A percentile compares a stretch with the other conserved stretches of the same genome.
Conservation (phyloP, 2,797 vertebrate species). For the Sebastes kiyomatsui region DNA sequence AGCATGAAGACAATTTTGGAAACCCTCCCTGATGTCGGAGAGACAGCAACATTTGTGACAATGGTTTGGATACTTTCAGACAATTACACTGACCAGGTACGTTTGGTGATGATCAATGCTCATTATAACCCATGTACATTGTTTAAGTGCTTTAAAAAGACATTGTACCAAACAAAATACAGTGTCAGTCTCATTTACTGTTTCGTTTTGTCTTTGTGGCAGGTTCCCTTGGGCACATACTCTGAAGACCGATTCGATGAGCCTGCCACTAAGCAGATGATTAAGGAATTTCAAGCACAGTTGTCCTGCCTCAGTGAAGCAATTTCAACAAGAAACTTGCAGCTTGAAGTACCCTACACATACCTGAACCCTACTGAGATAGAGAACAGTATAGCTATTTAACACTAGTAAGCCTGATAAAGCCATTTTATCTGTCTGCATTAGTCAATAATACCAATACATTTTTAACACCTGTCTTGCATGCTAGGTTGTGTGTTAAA, state of each 20-base stretch:
- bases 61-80: constrained; percentile 65
- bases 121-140: neutral
- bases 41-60: constrained; percentile 41
- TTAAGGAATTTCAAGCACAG: constrained; percentile 69
- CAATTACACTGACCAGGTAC: constrained; percentile 73
- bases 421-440: neutral
- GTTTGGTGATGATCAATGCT: neutral
- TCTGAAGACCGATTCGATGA: constrained; percentile 76
- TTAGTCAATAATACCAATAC: neutral
- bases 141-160: neutral
- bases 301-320: constrained; percentile 62
- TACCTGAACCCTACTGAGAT: constrained; percentile 50
- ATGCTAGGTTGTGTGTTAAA: neutral
- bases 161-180: neutral
- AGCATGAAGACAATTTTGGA: constrained; percentile 76
- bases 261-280: constrained; percentile 50
- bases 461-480: neutral
- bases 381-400: constrained; percentile 59
- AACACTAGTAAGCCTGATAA: neutral
- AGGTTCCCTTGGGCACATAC: constrained; percentile 78
- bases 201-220: neutral
- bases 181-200: neutral
- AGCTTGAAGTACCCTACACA: constrained; percentile 70
- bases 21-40: constrained; percentile 76
- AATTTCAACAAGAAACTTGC: constrained; percentile 73